Percentiles rank a stretch among this genome's conserved stretches.
Conservation (phyloP, 1,140 invertebrate species). For the Schlechtendalia chinensis region DNA sequence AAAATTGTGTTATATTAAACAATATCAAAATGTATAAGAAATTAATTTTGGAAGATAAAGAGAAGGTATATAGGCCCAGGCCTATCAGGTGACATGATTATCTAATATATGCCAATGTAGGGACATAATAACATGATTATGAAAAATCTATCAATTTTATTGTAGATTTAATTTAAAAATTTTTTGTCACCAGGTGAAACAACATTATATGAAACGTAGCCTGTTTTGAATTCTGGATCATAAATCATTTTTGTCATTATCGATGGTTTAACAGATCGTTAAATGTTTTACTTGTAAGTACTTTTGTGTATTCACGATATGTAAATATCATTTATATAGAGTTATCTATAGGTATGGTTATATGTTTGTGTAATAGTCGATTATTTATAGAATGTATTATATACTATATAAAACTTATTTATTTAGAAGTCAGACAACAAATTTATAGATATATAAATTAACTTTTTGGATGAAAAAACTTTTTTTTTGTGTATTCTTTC, state of each 20-base stretch:
- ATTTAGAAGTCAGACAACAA: slow-evolving; percentile 2
- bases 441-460: not conserved
- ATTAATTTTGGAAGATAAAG: too few species aligned
- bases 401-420: slow-evolving; percentile 3
- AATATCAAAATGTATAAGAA: too few species aligned
- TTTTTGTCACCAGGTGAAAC: not conserved
- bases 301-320: not conserved
- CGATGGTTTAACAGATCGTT: not conserved
- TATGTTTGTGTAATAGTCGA: not conserved
- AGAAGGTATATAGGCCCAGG: too few species aligned
- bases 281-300: slow-evolving; percentile 17
- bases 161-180: too few species aligned
- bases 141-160: too few species aligned
- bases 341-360: not conserved
- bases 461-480: not conserved
- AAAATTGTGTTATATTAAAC: too few species aligned
- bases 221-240: slow-evolving; percentile 29
- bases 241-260: not conserved
- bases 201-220: not conserved
- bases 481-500: not conserved
- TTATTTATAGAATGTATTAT: slow-evolving; percentile 16
- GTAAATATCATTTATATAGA: slow-evolving; percentile 22
- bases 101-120: too few species aligned
- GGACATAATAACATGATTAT: too few species aligned
- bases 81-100: too few species aligned